Conservation (phyloP, 2,888 invertebrate genomes). For the Leptothorax acervorum region DNA sequence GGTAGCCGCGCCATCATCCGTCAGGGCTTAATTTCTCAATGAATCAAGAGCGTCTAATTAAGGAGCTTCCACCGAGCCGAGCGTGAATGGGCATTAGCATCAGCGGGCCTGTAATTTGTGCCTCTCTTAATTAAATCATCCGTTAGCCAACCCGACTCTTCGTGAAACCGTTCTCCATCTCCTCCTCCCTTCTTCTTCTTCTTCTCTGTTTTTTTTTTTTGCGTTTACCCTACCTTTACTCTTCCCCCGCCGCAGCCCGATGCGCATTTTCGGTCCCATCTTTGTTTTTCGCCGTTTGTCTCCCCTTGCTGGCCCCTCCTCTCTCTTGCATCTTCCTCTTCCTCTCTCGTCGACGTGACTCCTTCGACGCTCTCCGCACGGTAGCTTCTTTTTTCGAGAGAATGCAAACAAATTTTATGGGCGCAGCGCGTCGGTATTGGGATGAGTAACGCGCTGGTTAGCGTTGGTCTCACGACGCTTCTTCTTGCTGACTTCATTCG, state of each 20-base stretch:
- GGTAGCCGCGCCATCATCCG: constrained; percentile 72
- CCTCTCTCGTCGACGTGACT: constrained; percentile 51
- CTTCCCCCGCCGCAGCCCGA: constrained; percentile 39
- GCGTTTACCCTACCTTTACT: constrained; percentile 29
- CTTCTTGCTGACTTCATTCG: constrained; percentile 30
- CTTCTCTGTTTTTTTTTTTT: constrained; percentile 28
- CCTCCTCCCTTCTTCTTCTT: constrained; percentile 59
- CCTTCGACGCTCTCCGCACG: constrained; percentile 45
- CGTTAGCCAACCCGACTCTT: constrained; percentile 83
- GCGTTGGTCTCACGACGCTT: constrained; percentile 57
- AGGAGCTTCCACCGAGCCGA: constrained; percentile 82
- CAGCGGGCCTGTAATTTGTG: constrained; percentile 85
- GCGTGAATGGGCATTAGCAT: constrained; percentile 84
- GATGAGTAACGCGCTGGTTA: constrained; percentile 49
- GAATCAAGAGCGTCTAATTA: constrained; percentile 84
- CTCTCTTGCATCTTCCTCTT: constrained; percentile 46
- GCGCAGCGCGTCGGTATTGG: constrained; percentile 69
- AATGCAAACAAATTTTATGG: constrained; percentile 84
- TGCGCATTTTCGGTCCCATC: constrained; percentile 68
- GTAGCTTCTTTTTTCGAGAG: constrained; percentile 74
- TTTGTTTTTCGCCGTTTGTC: constrained; percentile 71
- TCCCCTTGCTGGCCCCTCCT: constrained; percentile 23
- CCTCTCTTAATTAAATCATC: constrained; percentile 86
- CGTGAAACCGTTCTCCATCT: constrained; percentile 61
- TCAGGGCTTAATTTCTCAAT: constrained; percentile 80